Conservation (phyloP, 2,113 vertebrate species). For the Halichoerus grypus region DNA sequence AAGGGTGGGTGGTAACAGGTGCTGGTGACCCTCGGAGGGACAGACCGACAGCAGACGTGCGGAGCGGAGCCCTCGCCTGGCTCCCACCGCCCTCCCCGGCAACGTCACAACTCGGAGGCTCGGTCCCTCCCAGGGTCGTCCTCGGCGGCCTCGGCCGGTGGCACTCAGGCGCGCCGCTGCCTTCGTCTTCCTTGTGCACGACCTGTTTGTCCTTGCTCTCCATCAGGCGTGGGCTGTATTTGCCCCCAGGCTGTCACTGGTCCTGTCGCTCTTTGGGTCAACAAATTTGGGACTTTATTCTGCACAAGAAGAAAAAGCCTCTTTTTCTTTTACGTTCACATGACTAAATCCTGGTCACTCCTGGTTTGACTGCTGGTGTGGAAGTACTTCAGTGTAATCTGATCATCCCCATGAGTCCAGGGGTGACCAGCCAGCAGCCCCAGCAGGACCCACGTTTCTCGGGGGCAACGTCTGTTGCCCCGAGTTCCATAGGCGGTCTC, state of each 20-base stretch:
- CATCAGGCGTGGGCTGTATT: neutral
- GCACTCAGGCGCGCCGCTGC: neutral
- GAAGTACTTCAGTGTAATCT: neutral
- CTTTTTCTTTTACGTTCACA: neutral
- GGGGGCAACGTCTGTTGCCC: neutral
- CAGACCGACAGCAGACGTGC: neutral
- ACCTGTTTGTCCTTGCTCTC: neutral
- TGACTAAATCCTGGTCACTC: neutral
- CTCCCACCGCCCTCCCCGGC: neutral
- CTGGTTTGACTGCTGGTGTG: neutral
- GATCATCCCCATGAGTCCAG: accelerated
- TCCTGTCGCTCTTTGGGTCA: neutral
- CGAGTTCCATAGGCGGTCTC: neutral
- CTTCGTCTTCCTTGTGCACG: accelerated
- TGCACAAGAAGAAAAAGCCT: neutral
- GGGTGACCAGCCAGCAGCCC: neutral
- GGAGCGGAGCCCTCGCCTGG: neutral
- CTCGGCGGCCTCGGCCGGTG: neutral
- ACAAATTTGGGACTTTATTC: neutral
- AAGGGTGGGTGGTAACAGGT: neutral
- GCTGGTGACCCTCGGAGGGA: neutral
- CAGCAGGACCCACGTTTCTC: neutral
- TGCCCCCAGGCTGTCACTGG: neutral
- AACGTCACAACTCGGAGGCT: neutral
- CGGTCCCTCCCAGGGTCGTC: neutral